phyloP scores from a whole-genome alignment of 2,797 vertebrate genomes.

The Taeniopygia guttata region DNA sequence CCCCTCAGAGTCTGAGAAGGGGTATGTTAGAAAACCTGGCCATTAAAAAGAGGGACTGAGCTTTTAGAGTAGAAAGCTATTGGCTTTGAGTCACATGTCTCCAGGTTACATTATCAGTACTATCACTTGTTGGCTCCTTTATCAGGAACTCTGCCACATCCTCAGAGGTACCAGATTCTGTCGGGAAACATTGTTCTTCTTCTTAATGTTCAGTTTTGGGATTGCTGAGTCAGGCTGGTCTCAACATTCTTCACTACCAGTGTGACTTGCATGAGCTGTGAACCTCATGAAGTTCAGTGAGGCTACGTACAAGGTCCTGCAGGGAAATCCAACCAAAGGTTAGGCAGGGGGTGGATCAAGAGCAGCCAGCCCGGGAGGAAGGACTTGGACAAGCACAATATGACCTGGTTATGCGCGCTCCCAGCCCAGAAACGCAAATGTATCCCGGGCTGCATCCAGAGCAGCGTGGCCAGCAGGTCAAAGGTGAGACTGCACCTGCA shows the following conservation, averaged over 20 bases:
- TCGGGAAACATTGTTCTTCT: not conserved
- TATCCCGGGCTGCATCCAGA: not conserved
- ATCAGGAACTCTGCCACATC: not conserved
- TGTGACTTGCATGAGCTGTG: not conserved
- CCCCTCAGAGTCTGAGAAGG: not conserved
- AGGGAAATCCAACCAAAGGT: not conserved
- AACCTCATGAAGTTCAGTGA: not conserved
- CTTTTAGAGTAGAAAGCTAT: not conserved
- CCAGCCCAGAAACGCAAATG: not conserved
- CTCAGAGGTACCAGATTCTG: not conserved
- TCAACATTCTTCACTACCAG: not conserved
- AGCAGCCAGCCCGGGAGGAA: not conserved
- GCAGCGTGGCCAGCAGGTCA: not conserved
- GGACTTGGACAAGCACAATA: not conserved
- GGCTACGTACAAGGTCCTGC: not conserved
- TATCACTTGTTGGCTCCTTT: not conserved
- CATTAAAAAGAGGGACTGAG: not conserved
- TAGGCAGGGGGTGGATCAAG: not conserved
- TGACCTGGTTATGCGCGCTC: fast-evolving
- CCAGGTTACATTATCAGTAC: not conserved
- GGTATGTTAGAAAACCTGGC: not conserved
- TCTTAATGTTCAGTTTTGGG: not conserved
- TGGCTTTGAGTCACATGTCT: not conserved
- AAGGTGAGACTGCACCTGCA: not conserved
- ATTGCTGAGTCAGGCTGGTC: not conserved